Evolutionary conservation across 2,888 invertebrate genomes (phyloP).

Genomic region (Phanerotoma sp.): DNA sequence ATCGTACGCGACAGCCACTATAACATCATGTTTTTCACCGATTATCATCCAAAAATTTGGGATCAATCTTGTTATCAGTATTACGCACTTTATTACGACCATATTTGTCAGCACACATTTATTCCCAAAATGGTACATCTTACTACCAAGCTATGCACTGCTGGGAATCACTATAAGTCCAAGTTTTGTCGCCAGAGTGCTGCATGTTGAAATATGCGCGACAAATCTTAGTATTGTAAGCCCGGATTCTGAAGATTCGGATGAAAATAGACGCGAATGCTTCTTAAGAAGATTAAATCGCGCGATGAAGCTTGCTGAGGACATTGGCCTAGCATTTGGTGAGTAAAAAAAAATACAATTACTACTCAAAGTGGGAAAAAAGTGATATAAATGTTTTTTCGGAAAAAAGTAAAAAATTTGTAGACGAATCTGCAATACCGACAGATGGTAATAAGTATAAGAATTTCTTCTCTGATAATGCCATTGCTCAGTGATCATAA

Average conservation of each 20-base stretch:
- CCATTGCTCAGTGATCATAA: too few species aligned
- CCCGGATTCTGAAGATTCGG: constrained; percentile 52
- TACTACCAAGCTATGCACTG: constrained; percentile 50
- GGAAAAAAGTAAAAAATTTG: too few species aligned
- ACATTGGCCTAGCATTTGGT: constrained; percentile 52
- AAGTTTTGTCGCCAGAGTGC: constrained; percentile 47
- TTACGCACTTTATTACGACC: constrained; percentile 47
- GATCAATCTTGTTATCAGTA: constrained; percentile 57
- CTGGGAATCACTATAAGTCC: constrained; percentile 47
- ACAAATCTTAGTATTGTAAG: constrained; percentile 48
- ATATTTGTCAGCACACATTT: constrained; percentile 51
- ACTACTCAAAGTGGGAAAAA: not conserved
- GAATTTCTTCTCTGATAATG: too few species aligned
- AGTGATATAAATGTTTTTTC: too few species aligned
- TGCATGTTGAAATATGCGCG: constrained; percentile 50
- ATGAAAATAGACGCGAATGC: constrained; percentile 52
- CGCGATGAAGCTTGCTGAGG: constrained; percentile 51
- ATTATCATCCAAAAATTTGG: constrained; percentile 61
- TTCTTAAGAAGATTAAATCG: constrained; percentile 49
- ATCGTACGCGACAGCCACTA: constrained; percentile 45
- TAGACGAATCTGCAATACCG: too few species aligned
- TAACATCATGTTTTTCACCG: constrained; percentile 56
- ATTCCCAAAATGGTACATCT: constrained; percentile 52
- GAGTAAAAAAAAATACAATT: constrained; percentile 4
- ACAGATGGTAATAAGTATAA: too few species aligned